Evolutionary conservation across 2,113 vertebrate genomes (phyloP), one percentile per base, ranked within the genome.

Genomic region (Megaceryle maxima): DNA sequence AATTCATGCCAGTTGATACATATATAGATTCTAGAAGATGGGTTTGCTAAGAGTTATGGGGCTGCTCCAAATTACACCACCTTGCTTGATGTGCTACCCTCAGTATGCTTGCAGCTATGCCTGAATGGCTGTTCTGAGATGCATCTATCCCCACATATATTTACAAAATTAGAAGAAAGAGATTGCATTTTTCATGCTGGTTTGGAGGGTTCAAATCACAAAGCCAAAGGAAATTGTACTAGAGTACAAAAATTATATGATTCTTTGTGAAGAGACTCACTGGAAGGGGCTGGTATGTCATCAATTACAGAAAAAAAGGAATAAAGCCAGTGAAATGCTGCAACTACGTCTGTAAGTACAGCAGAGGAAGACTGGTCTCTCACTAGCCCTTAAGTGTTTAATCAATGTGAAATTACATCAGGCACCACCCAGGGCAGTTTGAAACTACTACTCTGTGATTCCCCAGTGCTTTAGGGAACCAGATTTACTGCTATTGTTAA

Each of bases 361-460:
- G 37, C 31, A 68, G 22, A 68, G 39, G 21, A 10, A 55, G 1
- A 21, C 6, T 57, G 29, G 31, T 57, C 50, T 81, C 66, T 55
- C 18, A 13, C 14, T 37, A 79, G 20, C 21, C 13, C 39, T 50
- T 35, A 2, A 68, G 3, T 13, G 14, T 48, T 62, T 56, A 31
- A 0, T 15, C 69, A 14, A 22, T n/a, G 6, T 2, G 1, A 53
- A 37, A 0, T 3, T 8, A 17, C 9, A 62, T 24, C 75, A 77
- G 43, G 29, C 41, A 86, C 62, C 67, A 51, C 55, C 24, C 16
- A 44, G 64, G 11, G 56, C 41, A 76, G 26, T 35, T 11, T 64
- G 41, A 67, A 78, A 39, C 13, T 31, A n/a, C 37, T 51, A 43
- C 22, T 46, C 10, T 28, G 28, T 12, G 31, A 72, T 50, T 83